These are phyloP conservation scores for Salticus scenicus DNA, from an alignment of 2,888 invertebrate genomes.

Conservation along the genomic window DNA sequence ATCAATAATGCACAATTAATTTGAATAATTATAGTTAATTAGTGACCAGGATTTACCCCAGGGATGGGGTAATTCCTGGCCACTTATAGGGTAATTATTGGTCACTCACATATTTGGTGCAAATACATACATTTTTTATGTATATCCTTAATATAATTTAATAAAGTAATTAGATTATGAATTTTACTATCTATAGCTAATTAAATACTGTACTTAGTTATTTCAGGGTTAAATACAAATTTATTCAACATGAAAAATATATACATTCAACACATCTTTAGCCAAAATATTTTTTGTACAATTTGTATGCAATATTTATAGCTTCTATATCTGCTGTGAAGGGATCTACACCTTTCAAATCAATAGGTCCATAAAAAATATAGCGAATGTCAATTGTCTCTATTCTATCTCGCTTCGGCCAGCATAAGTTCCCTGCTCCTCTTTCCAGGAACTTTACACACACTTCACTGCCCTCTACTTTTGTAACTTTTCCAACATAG, in stretches of 20 bases:
- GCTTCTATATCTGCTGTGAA: constrained; percentile 14
- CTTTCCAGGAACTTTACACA: constrained; percentile 8
- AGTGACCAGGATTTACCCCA: too few species aligned
- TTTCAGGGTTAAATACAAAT: neutral
- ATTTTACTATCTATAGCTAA: neutral
- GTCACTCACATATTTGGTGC: constrained; percentile 1
- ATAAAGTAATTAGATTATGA: neutral
- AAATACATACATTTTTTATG: constrained; percentile 7
- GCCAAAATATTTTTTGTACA: neutral
- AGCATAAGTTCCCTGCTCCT: constrained; percentile 5
- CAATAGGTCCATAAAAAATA: constrained; percentile 16
- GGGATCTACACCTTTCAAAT: constrained; percentile 5
- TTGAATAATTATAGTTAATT: constrained; percentile 10
- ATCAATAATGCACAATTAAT: constrained; percentile 1
- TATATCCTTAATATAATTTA: neutral
- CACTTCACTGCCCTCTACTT: neutral
- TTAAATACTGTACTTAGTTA: neutral
- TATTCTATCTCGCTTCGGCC: neutral
- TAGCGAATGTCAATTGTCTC: neutral
- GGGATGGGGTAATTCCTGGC: constrained; percentile 19
- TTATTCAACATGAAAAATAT: neutral
- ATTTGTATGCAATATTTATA: neutral
- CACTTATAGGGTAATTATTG: constrained; percentile 9
- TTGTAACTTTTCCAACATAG: neutral
- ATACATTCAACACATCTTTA: neutral